Conservation (phyloP, 2,888 invertebrate genomes). For the Parthenolecanium corni region DNA sequence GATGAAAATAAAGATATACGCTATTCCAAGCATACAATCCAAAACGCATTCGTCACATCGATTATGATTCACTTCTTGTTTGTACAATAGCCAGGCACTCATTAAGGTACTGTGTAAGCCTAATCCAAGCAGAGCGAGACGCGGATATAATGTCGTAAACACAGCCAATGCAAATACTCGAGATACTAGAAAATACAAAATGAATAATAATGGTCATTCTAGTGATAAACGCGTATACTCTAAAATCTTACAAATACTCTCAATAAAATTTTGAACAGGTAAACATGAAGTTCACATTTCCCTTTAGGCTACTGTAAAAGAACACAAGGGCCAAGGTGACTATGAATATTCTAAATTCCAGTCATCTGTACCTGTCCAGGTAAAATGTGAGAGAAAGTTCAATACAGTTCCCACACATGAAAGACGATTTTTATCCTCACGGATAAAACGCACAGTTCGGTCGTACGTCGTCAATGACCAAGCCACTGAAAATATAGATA, state of each 20-base stretch:
- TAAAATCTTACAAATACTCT: too few relatives aligned
- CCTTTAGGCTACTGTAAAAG: too few relatives aligned
- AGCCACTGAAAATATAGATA: slow-evolving; percentile 21
- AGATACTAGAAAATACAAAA: slow-evolving; percentile 12
- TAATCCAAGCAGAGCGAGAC: slow-evolving; percentile 3
- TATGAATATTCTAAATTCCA: too few relatives aligned
- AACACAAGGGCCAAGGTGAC: too few relatives aligned
- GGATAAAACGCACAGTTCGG: slow-evolving; percentile 16
- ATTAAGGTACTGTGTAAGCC: slow-evolving; percentile 1
- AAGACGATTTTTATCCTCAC: slow-evolving; percentile 20
- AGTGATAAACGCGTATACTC: not conserved
- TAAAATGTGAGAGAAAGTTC: slow-evolving; percentile 12
- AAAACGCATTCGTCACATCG: slow-evolving; percentile 23
- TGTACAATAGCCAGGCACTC: slow-evolving; percentile 12
- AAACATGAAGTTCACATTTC: too few relatives aligned
- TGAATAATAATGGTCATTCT: too few relatives aligned
- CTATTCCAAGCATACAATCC: slow-evolving; percentile 20
- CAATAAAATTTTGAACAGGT: too few relatives aligned
- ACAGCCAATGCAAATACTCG: slow-evolving; percentile 14
- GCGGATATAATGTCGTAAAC: slow-evolving; percentile 2
- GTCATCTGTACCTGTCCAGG: slow-evolving; percentile 27
- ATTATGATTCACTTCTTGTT: slow-evolving; percentile 17
- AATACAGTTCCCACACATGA: slow-evolving; percentile 7
- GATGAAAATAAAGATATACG: slow-evolving; percentile 21
- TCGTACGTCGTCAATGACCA: slow-evolving; percentile 23